Evolutionary conservation across 2,797 vertebrate species (phyloP).

Genomic region (Macrochelys suwanniensis): DNA sequence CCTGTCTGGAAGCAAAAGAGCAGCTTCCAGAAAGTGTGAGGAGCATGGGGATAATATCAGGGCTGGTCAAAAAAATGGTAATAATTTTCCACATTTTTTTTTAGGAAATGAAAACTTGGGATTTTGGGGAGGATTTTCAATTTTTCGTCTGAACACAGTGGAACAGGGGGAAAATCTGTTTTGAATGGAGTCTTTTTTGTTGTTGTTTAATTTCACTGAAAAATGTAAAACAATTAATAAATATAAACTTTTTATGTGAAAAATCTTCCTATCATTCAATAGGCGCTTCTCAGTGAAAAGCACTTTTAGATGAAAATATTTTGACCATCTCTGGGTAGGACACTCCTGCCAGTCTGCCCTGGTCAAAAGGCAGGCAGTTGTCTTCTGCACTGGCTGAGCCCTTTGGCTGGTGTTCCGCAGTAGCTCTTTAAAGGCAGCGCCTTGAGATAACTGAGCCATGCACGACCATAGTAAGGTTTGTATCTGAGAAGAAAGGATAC

Average conservation of each 20-base stretch:
- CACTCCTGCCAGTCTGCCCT: background rate
- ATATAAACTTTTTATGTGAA: background rate
- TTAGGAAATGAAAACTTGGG: background rate
- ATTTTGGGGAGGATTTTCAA: background rate
- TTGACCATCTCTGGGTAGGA: background rate
- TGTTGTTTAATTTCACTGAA: no score
- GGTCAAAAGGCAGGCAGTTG: background rate
- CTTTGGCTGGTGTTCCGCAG: background rate
- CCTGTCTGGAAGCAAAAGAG: background rate
- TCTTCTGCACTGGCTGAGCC: background rate
- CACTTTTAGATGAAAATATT: background rate
- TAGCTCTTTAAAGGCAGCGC: background rate
- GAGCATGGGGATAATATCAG: background rate
- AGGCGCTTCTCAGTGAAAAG: background rate
- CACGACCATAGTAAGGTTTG: background rate
- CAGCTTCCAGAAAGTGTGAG: background rate
- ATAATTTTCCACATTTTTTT: background rate
- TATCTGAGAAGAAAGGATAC: background rate
- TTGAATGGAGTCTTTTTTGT: background rate
- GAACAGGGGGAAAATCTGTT: background rate
- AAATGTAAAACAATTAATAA: background rate
- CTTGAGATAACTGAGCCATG: background rate
- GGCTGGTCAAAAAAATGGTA: background rate
- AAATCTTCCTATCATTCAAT: background rate
- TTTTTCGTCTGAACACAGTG: background rate